Evolutionary conservation across 1,140 invertebrate genomes (phyloP), one percentile per base, ranked within the genome.

Genomic region (Hesperophylax magnus): DNA sequence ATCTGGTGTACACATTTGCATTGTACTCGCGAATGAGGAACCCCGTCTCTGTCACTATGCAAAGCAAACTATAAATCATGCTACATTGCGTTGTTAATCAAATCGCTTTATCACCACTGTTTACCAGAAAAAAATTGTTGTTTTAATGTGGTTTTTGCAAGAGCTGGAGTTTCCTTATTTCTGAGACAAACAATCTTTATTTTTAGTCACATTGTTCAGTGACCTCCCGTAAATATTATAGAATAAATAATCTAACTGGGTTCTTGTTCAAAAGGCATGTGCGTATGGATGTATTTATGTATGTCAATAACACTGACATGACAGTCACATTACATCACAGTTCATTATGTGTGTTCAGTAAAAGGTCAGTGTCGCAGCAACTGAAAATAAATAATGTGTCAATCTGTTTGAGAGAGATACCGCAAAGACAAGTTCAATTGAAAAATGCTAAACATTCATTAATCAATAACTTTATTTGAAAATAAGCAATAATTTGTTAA

Each of bases 351-450:
- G 8, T 77, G 39, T 63, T 65, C 22, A 77, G 60, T 18, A 56
- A 69, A 69, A 78, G 77, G 77, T 78, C 77, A 78, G 39, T 78
- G 63, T 69, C 77, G 58, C 77, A 24, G 20, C 20, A 52, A 54
- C 27, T 47, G 39, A 11, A 47, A 47, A 47, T 47, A 75, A 75
- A 56, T 74, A 27, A 27, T 75, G 20, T 53, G 47, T 53, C 69
- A 72, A 72, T 72, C 47, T 58, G 39, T 47, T 47, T 47, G 9
- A 47, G 39, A 39, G n/a, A 67, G 63, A 67, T 67, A 31, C 22
- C 47, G 9, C 47, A 14, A 52, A 18, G 63, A 67, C 31, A 67
- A 72, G 31, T 67, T 67, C 63, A 47, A 47, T 47, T 47, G 39
- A 3, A 47, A 47, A 47, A 47, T 47, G 11, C 11, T 47, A 47